These are phyloP conservation scores for Dipodomys ordii DNA, from an alignment of 2,113 vertebrate genomes.

Conservation along the genomic window DNA sequence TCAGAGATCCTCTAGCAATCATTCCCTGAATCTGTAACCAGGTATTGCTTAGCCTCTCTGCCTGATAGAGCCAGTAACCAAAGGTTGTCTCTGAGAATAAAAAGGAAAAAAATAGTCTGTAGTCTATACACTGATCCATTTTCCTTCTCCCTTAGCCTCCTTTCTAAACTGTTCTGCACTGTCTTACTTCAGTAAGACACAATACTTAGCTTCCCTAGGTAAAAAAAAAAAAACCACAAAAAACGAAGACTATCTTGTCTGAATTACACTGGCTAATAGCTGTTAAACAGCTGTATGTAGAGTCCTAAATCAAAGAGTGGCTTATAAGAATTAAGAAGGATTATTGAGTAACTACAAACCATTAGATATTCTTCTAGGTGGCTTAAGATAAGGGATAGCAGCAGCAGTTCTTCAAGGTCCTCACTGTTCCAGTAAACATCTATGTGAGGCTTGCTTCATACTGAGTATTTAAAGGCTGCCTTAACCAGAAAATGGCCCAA, in stretches of 20 bases:
- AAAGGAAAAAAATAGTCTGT: conserved; percentile 26
- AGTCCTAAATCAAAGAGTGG: conserved; percentile 31
- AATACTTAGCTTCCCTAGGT: conserved; percentile 6
- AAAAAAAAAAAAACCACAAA: neutral
- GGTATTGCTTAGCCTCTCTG: neutral
- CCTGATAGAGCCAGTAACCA: neutral
- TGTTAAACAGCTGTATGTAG: neutral
- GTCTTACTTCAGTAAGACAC: neutral
- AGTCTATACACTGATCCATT: neutral
- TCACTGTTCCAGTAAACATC: neutral
- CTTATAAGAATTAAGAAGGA: neutral
- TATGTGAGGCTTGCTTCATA: neutral
- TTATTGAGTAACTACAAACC: conserved; percentile 15
- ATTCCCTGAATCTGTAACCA: neutral
- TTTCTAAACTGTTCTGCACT: neutral
- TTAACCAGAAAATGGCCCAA: neutral
- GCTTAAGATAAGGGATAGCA: neutral
- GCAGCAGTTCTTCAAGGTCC: neutral
- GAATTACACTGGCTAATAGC: neutral
- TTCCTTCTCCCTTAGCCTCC: neutral
- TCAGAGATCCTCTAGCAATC: neutral
- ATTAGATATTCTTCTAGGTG: neutral
- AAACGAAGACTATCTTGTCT: neutral
- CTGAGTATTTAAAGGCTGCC: neutral
- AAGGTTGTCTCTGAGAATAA: conserved; percentile 11